Conservation (phyloP, 2,797 vertebrate genomes). For the Strix occidentalis region DNA sequence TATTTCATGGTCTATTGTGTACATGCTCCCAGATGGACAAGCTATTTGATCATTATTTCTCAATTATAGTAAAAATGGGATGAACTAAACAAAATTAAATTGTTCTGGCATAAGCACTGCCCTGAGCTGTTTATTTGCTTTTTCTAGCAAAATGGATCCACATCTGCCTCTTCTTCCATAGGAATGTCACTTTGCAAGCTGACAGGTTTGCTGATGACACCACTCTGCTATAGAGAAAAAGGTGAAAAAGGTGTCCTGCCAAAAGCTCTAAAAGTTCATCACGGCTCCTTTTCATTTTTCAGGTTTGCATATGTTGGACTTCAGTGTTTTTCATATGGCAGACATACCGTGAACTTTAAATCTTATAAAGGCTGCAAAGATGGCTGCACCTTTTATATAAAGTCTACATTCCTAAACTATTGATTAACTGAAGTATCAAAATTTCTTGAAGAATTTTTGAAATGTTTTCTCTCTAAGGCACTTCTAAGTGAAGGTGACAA, state of each 20-base stretch:
- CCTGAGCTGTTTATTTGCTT: neutral
- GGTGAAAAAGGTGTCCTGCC: neutral
- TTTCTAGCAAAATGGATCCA: neutral
- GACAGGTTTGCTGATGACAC: neutral
- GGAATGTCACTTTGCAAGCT: neutral
- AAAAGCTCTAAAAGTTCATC: neutral
- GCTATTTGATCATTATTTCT: neutral
- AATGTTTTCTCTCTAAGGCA: neutral
- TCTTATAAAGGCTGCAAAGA: neutral
- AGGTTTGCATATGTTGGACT: neutral
- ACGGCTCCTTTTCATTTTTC: neutral
- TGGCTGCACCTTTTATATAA: neutral
- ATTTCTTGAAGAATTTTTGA: neutral
- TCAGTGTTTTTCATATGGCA: neutral
- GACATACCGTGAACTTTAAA: neutral
- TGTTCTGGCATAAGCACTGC: neutral
- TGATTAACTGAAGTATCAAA: neutral
- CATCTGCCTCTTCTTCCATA: neutral
- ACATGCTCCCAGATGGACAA: neutral
- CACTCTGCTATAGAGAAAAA: neutral
- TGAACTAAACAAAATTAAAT: neutral
- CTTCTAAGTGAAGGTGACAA: neutral
- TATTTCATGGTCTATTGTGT: neutral
- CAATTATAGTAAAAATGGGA: neutral
- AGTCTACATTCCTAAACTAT: neutral